Percentiles rank a stretch among this genome's conserved stretches.
phyloP scores from a whole-genome alignment of 2,888 invertebrate species.

The Ennomos fuscantarius region DNA sequence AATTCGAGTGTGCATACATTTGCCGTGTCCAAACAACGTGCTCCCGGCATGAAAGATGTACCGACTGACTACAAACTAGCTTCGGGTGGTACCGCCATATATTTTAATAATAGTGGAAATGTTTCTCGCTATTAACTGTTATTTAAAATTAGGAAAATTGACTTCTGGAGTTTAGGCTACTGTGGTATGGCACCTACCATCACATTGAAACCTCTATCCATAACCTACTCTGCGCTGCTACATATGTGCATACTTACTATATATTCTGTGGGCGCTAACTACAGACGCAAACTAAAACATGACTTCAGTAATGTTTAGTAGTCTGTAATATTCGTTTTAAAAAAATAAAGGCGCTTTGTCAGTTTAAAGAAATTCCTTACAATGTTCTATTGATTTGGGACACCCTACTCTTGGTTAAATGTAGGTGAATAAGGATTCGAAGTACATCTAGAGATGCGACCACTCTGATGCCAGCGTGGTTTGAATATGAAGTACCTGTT shows the following conservation, averaged over 20 bases:
- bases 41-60: conserved; percentile 21
- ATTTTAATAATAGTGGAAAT: not conserved
- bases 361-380: not conserved
- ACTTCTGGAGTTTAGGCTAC: no score
- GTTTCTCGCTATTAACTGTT: no score
- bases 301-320: no score
- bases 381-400: not conserved
- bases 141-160: no score
- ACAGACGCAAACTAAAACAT: no score
- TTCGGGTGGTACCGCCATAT: not conserved
- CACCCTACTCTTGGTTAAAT: conserved; percentile 19
- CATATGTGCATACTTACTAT: no score
- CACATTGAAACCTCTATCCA: no score
- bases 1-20: conserved; percentile 21
- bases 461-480: conserved; percentile 28
- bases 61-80: conserved; percentile 14
- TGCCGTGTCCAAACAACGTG: conserved; percentile 24
- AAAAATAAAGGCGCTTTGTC: no score
- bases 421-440: conserved; percentile 24
- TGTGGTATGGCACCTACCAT: no score
- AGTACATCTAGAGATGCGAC: conserved; percentile 26
- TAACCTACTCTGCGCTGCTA: no score
- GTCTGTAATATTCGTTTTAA: no score
- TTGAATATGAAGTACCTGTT: conserved; percentile 28
- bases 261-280: no score